phyloP scores from a whole-genome alignment of 2,113 vertebrate genomes.

The Epinephelus fuscoguttatus region DNA sequence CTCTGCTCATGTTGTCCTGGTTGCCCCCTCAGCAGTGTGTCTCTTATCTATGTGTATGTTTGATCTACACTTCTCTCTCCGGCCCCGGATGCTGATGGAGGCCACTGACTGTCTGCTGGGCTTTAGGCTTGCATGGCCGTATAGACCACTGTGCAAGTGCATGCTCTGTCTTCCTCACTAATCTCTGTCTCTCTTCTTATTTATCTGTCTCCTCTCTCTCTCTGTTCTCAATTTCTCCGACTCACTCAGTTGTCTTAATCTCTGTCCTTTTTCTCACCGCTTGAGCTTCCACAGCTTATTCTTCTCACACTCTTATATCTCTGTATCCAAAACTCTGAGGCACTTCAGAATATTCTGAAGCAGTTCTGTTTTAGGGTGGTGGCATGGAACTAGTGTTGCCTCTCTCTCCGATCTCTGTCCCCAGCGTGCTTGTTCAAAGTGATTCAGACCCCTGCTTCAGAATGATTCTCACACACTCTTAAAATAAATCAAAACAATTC shows the following conservation, averaged over 20 bases:
- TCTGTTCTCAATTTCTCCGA: constrained; percentile 15
- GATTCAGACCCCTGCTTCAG: constrained; percentile 94
- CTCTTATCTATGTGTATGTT: constrained; percentile 62
- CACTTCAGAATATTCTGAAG: constrained; percentile 99
- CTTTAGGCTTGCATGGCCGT: constrained; percentile 83
- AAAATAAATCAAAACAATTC: background rate
- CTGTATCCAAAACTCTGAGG: constrained; percentile 84
- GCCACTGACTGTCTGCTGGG: constrained; percentile 71
- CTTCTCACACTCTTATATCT: constrained; percentile 83
- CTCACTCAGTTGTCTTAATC: constrained; percentile 42
- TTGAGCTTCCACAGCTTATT: constrained; percentile 93
- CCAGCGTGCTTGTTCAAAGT: constrained; percentile 90
- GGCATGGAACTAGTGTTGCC: constrained; percentile 99
- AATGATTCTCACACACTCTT: constrained; percentile 82
- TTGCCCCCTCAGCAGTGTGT: constrained; percentile 70
- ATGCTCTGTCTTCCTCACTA: constrained; percentile 71
- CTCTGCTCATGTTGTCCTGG: constrained; percentile 71
- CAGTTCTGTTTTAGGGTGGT: constrained; percentile 99
- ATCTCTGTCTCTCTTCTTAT: constrained; percentile 40
- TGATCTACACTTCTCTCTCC: constrained; percentile 61
- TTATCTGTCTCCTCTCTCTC: constrained; percentile 31
- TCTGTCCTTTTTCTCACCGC: constrained; percentile 84
- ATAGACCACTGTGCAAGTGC: constrained; percentile 70
- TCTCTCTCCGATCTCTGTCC: constrained; percentile 94
- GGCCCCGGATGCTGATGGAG: constrained; percentile 70